phyloP scores from a whole-genome alignment of 2,888 invertebrate species.

The Anthophora plumipes region DNA sequence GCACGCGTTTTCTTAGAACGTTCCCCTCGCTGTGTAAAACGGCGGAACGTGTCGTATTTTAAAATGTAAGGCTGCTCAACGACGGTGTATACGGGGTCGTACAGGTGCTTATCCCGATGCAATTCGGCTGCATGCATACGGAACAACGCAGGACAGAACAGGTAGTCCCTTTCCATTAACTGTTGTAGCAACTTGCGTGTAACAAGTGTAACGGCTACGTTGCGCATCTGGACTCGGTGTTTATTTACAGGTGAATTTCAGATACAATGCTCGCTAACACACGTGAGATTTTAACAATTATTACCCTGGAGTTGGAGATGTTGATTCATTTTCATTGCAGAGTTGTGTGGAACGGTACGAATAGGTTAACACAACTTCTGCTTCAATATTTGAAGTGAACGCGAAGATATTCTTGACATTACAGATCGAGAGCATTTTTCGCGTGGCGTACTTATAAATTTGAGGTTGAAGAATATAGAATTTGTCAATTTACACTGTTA shows the following conservation, averaged over 20 bases:
- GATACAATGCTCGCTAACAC: slow-evolving; percentile 35
- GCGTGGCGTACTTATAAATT: too few relatives aligned
- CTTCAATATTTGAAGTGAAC: too few relatives aligned
- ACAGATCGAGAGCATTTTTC: too few relatives aligned
- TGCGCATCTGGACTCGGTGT: slow-evolving; percentile 36
- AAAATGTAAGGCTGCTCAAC: slow-evolving; percentile 24
- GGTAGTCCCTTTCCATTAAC: slow-evolving; percentile 46
- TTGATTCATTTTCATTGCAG: not conserved
- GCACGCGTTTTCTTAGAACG: slow-evolving; percentile 26
- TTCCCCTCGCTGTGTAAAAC: slow-evolving; percentile 1
- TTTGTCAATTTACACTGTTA: too few relatives aligned
- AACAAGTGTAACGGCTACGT: slow-evolving; percentile 52
- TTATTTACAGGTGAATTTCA: slow-evolving; percentile 57
- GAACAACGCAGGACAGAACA: slow-evolving; percentile 30
- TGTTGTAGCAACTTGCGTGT: slow-evolving; percentile 36
- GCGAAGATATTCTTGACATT: too few relatives aligned
- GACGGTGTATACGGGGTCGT: slow-evolving; percentile 16
- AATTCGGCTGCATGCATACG: slow-evolving; percentile 46
- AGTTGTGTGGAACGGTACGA: not conserved
- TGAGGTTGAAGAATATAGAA: too few relatives aligned
- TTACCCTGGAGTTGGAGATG: not conserved
- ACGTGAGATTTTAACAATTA: slow-evolving; percentile 42
- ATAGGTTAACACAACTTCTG: too few relatives aligned
- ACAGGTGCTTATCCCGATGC: slow-evolving; percentile 52
- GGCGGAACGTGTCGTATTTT: slow-evolving; percentile 38